Base-by-base conservation (phyloP, 2,888 invertebrate species). In the Resseliella maxima region DNA sequence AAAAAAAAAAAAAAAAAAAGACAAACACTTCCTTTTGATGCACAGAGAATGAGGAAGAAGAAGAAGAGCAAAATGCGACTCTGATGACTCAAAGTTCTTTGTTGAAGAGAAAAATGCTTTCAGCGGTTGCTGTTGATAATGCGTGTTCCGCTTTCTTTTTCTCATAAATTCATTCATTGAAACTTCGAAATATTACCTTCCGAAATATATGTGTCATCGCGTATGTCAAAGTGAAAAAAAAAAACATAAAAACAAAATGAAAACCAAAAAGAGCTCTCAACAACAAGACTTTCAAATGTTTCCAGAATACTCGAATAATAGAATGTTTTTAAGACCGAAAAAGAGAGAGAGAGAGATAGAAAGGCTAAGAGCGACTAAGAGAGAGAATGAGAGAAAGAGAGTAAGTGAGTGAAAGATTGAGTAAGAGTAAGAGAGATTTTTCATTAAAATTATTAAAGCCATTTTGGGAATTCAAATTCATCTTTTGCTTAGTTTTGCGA, bases 51-150 rank as follows among this genome's bases (percentile, higher is more conserved):
- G n/a, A n/a, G 24, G 3, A 59, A 59, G 18, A 15, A 59, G 59
- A n/a, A 12, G 59, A 59, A 59, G 24, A 6, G 24, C 24, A n/a
- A 59, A 72, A 15, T 72, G 18, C 8, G 31, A 72, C 31, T 8
- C 31, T 72, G 72, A 72, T 72, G 72, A 72, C 72, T 72, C 72
- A 72, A 72, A 35, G 72, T 72, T 72, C 18, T 31, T 18, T 59
- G 2, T 5, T 15, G 27, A n/a, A 41, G 41, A 8, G 41, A 41
- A 59, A 59, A 59, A 59, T 59, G 59, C 41, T 72, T 50, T 6
- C 50, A 18, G 50, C 50, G 72, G 72, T 72, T 27, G 15, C 72
- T 72, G 72, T 72, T 72, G 72, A 72, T 72, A 35, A 72, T 72
- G 72, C 72, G 72, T 72, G 35, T 31, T 0, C 31, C 31, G 18